phyloP scores from a whole-genome alignment of 1,140 invertebrate species.

The Adoxophyes honmai region DNA sequence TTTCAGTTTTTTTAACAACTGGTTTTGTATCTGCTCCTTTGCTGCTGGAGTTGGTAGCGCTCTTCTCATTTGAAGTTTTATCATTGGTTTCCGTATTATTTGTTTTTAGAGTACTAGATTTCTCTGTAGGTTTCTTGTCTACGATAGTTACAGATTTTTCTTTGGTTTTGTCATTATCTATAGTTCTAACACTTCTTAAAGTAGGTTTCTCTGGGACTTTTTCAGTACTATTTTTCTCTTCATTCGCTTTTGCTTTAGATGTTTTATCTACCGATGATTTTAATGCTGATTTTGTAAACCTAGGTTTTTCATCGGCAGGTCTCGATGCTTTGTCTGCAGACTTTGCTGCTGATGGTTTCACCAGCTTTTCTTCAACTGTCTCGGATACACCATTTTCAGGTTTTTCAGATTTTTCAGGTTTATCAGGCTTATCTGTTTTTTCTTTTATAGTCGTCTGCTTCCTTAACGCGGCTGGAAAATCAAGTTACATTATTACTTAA shows the following conservation, averaged over 20 bases:
- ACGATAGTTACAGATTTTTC: conserved; percentile 63
- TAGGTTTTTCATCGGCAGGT: conserved; percentile 51
- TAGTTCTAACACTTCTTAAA: conserved; percentile 56
- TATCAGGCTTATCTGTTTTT: conserved; percentile 37
- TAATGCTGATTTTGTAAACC: conserved; percentile 54
- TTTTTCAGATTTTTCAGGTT: conserved; percentile 20
- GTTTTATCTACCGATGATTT: conserved; percentile 47
- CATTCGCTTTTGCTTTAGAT: conserved; percentile 27
- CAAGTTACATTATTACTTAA: too few relatives aligned
- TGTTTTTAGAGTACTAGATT: conserved; percentile 45
- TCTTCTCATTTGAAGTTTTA: conserved; percentile 43
- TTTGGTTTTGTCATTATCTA: conserved; percentile 60
- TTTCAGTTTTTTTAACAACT: conserved; percentile 12
- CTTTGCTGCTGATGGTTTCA: conserved; percentile 62
- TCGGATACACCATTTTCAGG: conserved; percentile 53
- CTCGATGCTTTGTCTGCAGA: conserved; percentile 49
- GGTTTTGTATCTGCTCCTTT: conserved; percentile 39
- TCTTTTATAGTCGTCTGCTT: conserved; percentile 64
- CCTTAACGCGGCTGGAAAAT: conserved; percentile 57
- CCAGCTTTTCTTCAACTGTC: conserved; percentile 55
- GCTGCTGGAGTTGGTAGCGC: conserved; percentile 22
- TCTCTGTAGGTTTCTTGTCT: conserved; percentile 51
- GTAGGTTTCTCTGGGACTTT: conserved; percentile 57
- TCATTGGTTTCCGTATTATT: conserved; percentile 39
- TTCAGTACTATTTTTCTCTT: conserved; percentile 46